phyloP scores from a whole-genome alignment of 2,888 invertebrate species.

The Parasteatoda lunata region DNA sequence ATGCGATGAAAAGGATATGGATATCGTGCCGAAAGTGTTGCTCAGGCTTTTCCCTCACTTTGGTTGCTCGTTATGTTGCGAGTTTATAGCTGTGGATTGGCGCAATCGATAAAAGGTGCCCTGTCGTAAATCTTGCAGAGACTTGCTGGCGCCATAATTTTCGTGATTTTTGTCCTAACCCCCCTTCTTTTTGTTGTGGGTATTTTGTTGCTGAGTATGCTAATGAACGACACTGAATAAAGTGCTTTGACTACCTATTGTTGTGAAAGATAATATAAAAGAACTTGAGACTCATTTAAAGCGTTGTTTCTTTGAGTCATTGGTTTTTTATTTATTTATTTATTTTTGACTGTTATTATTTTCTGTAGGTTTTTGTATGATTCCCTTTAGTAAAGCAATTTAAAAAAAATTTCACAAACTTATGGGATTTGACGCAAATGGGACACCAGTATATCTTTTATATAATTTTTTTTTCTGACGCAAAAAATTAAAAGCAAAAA shows the following conservation, averaged over 20 bases:
- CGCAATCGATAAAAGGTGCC: conserved; percentile 40
- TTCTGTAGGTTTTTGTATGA: too few species aligned
- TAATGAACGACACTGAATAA: background rate
- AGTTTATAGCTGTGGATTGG: conserved; percentile 34
- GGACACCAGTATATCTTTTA: too few species aligned
- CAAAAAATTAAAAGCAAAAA: too few species aligned
- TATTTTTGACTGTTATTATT: too few species aligned
- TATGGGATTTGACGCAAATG: too few species aligned
- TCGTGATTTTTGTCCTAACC: conserved; percentile 7
- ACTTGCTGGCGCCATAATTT: conserved; percentile 34
- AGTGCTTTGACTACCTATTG: background rate
- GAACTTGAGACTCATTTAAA: too few species aligned
- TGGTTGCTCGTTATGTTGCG: conserved; percentile 31
- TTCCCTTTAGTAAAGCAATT: too few species aligned
- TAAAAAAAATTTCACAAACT: too few species aligned
- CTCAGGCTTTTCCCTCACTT: background rate
- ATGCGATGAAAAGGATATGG: background rate
- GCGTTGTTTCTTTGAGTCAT: too few species aligned
- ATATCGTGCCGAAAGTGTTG: conserved; percentile 23
- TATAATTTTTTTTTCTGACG: too few species aligned
- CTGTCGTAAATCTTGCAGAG: conserved; percentile 38
- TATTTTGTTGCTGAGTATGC: background rate
- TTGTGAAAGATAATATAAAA: background rate
- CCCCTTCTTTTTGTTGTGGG: conserved; percentile 12
- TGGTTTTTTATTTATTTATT: too few species aligned